Percentiles rank a stretch among this genome's conserved stretches.
Evolutionary conservation across 2,888 invertebrate species (phyloP).

Genomic region (Limulus polyphemus): DNA sequence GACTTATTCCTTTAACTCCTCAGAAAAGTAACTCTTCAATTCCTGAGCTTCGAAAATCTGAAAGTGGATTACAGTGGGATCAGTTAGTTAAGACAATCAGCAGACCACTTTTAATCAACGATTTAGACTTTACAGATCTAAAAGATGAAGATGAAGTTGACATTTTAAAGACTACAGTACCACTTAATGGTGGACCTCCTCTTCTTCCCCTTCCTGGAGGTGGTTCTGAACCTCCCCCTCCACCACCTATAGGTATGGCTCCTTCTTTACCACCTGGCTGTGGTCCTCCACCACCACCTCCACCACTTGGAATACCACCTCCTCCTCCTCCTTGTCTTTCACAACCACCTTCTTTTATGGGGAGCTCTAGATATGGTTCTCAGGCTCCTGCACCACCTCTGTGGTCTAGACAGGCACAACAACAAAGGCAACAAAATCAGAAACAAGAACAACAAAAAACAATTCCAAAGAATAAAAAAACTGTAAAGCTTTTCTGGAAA

Average conservation of each 20-base stretch:
- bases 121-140: conserved; percentile 92
- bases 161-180: conserved; percentile 5
- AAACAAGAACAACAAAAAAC: conserved; percentile 26
- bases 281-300: conserved; percentile 22
- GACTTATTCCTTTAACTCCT: conserved; percentile 2
- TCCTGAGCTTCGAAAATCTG: conserved; percentile 11
- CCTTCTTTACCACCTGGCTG: conserved; percentile 14
- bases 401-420: conserved; percentile 28
- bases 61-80: conserved; percentile 67
- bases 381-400: conserved; percentile 17
- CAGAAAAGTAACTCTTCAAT: neutral
- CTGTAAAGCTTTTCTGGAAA: conserved; percentile 96
- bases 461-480: conserved; percentile 61
- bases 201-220: neutral
- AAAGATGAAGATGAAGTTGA: conserved; percentile 76
- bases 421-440: conserved; percentile 5
- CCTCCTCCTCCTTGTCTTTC: conserved; percentile 29
- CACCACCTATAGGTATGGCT: conserved; percentile 7
- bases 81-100: conserved; percentile 60
- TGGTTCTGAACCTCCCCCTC: conserved; percentile 45
- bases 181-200: neutral
- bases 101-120: conserved; percentile 65
- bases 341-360: conserved; percentile 23
- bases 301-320: conserved; percentile 10
- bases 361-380: neutral